Conservation (phyloP, 1,140 invertebrate genomes). For the Gyrodactylus salaris region DNA sequence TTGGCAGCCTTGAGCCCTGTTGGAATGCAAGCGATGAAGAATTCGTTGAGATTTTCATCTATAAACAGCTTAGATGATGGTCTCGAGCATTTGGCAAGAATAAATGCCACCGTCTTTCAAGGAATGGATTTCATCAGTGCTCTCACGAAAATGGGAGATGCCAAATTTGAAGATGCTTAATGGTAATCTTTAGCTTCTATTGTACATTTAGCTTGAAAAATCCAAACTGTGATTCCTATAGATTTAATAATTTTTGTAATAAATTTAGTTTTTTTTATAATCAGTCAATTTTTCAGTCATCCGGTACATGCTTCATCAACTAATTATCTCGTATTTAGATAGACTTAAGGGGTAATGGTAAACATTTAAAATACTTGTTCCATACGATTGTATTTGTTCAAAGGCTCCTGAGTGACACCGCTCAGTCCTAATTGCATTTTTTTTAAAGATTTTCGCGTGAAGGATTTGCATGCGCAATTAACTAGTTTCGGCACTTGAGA, state of each 20-base stretch:
- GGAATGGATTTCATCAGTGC: background rate
- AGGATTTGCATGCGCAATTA: too few species aligned
- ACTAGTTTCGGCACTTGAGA: too few species aligned
- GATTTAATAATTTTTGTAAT: background rate
- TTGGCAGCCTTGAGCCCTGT: slow-evolving; percentile 71
- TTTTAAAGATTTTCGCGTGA: too few species aligned
- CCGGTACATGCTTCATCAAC: too few species aligned
- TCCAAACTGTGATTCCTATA: background rate
- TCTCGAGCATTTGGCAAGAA: background rate
- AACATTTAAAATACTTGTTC: too few species aligned
- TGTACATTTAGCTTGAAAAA: background rate
- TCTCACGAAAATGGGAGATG: background rate
- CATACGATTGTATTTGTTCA: too few species aligned
- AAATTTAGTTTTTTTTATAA: too few species aligned
- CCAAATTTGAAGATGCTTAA: background rate
- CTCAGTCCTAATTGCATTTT: too few species aligned
- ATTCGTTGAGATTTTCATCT: slow-evolving; percentile 39
- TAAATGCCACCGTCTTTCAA: background rate
- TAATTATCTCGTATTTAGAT: too few species aligned
- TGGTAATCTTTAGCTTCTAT: background rate
- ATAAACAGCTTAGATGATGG: background rate
- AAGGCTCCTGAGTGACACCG: too few species aligned
- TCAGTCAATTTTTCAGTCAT: too few species aligned
- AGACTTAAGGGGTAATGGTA: too few species aligned
- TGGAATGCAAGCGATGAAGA: slow-evolving; percentile 57